Evolutionary conservation across 2,113 vertebrate genomes (phyloP), one percentile per base, ranked within the genome.

Genomic region (Podarcis raffonei): DNA sequence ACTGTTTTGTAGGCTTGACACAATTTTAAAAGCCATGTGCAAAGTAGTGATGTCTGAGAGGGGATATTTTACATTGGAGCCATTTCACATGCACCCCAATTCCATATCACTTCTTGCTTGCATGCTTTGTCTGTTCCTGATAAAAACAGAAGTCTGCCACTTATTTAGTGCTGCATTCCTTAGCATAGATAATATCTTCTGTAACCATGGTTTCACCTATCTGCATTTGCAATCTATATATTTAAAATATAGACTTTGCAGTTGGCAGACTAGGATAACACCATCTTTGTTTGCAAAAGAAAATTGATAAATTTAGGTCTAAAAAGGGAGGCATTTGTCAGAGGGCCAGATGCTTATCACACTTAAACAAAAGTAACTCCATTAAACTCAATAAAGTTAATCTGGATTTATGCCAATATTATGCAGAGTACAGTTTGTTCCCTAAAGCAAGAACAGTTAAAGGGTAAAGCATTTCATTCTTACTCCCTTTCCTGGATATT

Each of bases 141-240:
- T 84, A 11, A 78, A 80, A 87, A 75, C 65, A 22, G 25, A 72
- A 81, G 83, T 3, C 8, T 57, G 68, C 0, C 8, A n/a, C 25
- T 20, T 37, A 12, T 66, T 83, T 83, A 1, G 66, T 0, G 8
- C 4, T 72, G 18, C 72, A 4, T 74, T 92, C 27, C 65, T 88
- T 23, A 37, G 71, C 81, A 32, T 7, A 69, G 35, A 9, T 59
- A 90, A 5, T 42, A 0, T 32, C 74, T 53, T 5, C 62, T 89
- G 90, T 93, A 77, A 87, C 90, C 93, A 91, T 87, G 93, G 93
- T 87, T 94, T 90, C 90, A 2, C 22, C 4, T 71, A 0, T 0
- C 0, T 74, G 80, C 71, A 20, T 74, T 20, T 69, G 79, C 72
- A 82, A 69, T 83, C 87, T 89, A 53, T 89, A 75, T 65, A 77